Evolutionary conservation across 2,888 invertebrate species (phyloP), one percentile per base, ranked within the genome.

Genomic region (Lampropteryx suffumata): DNA sequence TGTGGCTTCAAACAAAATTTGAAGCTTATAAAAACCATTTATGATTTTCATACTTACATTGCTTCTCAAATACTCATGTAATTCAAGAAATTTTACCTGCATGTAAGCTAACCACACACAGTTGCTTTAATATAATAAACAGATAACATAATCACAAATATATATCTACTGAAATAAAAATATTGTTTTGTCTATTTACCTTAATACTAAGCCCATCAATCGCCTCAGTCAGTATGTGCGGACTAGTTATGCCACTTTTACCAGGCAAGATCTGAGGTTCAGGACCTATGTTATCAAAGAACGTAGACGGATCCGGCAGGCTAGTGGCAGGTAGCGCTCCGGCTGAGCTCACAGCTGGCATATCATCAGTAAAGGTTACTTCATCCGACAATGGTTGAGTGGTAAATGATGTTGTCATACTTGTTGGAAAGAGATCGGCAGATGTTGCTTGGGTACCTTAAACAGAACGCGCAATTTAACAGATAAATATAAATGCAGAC

Each of bases 201-300:
- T 84, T 86, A 12, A 87, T 65, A 61, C 73, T 80, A 0, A 88
- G 65, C 0, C 84, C 84, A 47, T 89, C 88, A 67, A 87, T 76
- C 7, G 84, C 83, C 17, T 87, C 85, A 13, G 75, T 74, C 0
- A 90, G 57, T 3, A 80, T 59, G 26, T 70, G 66, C 0, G 84
- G 73, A 28, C 69, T 73, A 0, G 72, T 55, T n/a, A 79, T 62
- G 21, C 64, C 68, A 61, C 69, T 82, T 65, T 82, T 83, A 3
- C 53, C 35, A 0, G 74, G 61, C 0, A 74, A 77, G 36, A 87
- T 73, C 42, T 73, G 76, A 3, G 84, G 77, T 57, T 86, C 87
- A 4, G 90, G 85, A 0, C 85, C 89, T 29, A 91, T 89, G 3
- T 81, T 90, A 42, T 91, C 90, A 50, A 91, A 91, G 65, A 91